These are phyloP conservation scores for Otus sunia DNA, from an alignment of 2,113 vertebrate species.

Conservation along the genomic window DNA sequence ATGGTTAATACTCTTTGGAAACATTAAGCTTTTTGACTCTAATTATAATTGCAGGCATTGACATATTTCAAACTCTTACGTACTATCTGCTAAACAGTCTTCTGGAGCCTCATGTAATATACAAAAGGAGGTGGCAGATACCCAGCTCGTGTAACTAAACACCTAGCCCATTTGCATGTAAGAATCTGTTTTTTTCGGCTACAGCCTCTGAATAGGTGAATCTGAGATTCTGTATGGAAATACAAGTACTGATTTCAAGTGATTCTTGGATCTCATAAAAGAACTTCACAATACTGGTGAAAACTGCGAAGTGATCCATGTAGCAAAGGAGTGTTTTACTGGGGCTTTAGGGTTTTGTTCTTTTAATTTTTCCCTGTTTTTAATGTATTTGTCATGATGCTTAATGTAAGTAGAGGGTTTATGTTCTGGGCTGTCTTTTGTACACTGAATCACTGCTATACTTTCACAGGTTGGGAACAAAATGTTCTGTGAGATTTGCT, in stretches of 20 bases:
- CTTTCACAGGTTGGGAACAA: slow-evolving; percentile 43
- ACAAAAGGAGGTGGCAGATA: neutral
- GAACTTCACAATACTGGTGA: neutral
- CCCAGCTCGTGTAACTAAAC: neutral
- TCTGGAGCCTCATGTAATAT: neutral
- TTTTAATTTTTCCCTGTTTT: neutral
- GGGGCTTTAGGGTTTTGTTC: neutral
- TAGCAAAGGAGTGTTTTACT: neutral
- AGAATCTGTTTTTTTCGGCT: neutral
- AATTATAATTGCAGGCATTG: neutral
- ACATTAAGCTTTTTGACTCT: neutral
- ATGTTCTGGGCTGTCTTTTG: neutral
- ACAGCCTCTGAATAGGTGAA: neutral
- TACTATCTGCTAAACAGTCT: neutral
- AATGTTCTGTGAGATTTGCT: slow-evolving; percentile 32
- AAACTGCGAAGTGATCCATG: rapidly evolving
- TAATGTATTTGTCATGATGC: neutral
- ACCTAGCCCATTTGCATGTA: neutral
- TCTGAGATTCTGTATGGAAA: neutral
- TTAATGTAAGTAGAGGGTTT: neutral
- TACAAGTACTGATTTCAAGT: neutral
- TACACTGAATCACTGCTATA: neutral
- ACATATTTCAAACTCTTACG: neutral
- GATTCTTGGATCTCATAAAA: neutral
- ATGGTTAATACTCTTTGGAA: neutral